Evolutionary conservation across 2,888 invertebrate species (phyloP).

Genomic region (Mayetiola destructor): DNA sequence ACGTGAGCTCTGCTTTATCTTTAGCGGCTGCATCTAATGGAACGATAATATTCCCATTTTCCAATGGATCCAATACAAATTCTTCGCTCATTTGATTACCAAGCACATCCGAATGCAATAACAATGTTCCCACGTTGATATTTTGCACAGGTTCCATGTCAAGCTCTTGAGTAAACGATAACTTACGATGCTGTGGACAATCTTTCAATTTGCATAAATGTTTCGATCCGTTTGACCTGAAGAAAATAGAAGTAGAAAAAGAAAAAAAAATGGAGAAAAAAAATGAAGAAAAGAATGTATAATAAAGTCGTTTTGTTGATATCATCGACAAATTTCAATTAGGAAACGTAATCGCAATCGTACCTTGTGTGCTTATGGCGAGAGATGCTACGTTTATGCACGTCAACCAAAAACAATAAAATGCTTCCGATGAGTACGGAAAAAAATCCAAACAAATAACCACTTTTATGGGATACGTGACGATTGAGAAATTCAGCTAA

Average conservation of each 20-base stretch:
- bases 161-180: conserved; percentile 45
- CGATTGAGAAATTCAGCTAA: conserved; percentile 61
- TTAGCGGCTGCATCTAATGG: conserved; percentile 27
- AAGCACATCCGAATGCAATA: conserved; percentile 40
- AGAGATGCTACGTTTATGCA: conserved; percentile 56
- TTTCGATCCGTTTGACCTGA: conserved; percentile 39
- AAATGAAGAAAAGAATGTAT: background rate
- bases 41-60: background rate
- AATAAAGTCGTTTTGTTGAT: background rate
- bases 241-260: background rate
- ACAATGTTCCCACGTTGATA: conserved; percentile 34
- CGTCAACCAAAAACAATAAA: conserved; percentile 65
- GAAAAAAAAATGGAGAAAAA: background rate
- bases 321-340: background rate
- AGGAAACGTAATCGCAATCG: background rate
- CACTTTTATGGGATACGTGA: conserved; percentile 59
- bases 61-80: conserved; percentile 25
- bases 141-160: conserved; percentile 39
- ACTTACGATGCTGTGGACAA: conserved; percentile 41
- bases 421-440: conserved; percentile 62
- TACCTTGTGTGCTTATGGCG: conserved; percentile 49
- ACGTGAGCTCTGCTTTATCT: conserved; percentile 61
- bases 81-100: conserved; percentile 37
- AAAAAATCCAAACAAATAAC: conserved; percentile 71
- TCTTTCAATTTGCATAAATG: conserved; percentile 42